Evolutionary conservation across 1,140 invertebrate species (phyloP).

Genomic region (Drosophila simulans): DNA sequence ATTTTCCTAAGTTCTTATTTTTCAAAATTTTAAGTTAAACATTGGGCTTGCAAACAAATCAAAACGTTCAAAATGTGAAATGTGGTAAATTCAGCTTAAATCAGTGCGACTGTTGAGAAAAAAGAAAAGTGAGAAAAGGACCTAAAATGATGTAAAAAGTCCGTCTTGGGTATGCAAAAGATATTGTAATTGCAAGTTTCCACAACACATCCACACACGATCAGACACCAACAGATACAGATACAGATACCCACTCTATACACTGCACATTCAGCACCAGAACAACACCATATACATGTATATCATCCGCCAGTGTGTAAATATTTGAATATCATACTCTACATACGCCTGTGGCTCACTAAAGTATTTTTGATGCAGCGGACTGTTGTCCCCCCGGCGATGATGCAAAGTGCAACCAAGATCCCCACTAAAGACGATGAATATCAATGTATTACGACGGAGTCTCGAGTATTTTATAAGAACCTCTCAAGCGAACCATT

Average conservation of each 20-base stretch:
- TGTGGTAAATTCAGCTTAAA: conserved; percentile 41
- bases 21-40: conserved; percentile 43
- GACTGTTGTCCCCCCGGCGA: conserved; percentile 31
- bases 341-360: conserved; percentile 64
- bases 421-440: conserved; percentile 38
- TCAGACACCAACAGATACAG: conserved; percentile 19
- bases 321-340: conserved; percentile 24
- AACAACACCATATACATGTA: conserved; percentile 9
- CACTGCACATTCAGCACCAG: conserved; percentile 30
- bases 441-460: conserved; percentile 74
- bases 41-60: conserved; percentile 17
- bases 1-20: conserved; percentile 7
- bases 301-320: conserved; percentile 26
- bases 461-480: conserved; percentile 79
- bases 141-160: conserved; percentile 53
- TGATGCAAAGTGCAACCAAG: conserved; percentile 45
- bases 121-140: conserved; percentile 12
- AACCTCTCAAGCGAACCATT: conserved; percentile 36
- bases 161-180: conserved; percentile 60
- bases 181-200: conserved; percentile 77
- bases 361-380: conserved; percentile 72
- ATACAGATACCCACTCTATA: conserved; percentile 6
- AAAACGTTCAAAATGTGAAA: conserved; percentile 72
- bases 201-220: conserved; percentile 33
- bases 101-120: conserved; percentile 35